Base-by-base conservation (phyloP, 1,140 invertebrate genomes). In the Polypedilum pembai region DNA sequence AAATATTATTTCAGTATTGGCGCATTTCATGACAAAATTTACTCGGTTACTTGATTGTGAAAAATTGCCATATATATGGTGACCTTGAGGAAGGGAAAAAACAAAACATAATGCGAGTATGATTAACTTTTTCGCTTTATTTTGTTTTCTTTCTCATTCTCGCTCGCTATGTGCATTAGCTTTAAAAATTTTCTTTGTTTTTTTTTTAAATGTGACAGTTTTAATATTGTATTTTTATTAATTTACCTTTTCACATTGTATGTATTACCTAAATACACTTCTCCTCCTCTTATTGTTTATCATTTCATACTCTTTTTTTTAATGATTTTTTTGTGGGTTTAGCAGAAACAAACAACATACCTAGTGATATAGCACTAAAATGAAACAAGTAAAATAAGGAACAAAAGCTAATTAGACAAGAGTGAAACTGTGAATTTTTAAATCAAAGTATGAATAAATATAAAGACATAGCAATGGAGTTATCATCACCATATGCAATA, bases 51-150 rank as follows among this genome's bases (percentile, higher is more conserved):
- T 33, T 33, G 24, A 33, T 33, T 33, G 24, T 3, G 5, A 33
- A 33, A 33, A 56, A 56, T 15, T 45, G 4, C 4, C 45, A 56
- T 45, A 8, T 15, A 56, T 56, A 56, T 56, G 1, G 12, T 56
- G 45, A 56, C 45, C 45, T 56, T 56, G 45, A 15, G n/a, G n/a
- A 56, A 56, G n/a, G 10, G 10, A 56, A 56, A 56, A 56, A 56
- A n/a, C 10, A 56, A 56, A 56, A 56, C 45, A 56, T 56, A 56
- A 15, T 56, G 45, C 45, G n/a, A 56, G 45, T 56, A 56, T 56
- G 45, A 56, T 12, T 56, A 56, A 56, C 45, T n/a, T 4, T n/a
- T n/a, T n/a, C 45, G 15, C 8, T 45, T 45, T 45, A 12, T 45
- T 45, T 45, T 45, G 8, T 45, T 45, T 45, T 45, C 8, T 45